Evolutionary conservation across 2,888 invertebrate species (phyloP), one percentile per base, ranked within the genome.

Genomic region (Lithophane socia): DNA sequence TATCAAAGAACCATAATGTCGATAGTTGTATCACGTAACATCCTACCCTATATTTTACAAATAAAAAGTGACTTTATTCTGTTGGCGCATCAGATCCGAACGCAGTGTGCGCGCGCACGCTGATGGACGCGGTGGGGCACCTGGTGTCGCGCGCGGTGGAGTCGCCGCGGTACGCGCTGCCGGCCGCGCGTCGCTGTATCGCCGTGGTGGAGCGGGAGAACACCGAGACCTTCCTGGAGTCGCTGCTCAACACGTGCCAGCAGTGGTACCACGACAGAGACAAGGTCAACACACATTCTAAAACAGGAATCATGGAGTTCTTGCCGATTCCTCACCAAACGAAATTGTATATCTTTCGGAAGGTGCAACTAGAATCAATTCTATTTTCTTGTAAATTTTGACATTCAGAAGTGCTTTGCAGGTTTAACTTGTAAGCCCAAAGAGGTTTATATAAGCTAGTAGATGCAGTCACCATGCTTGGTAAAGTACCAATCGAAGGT

Each of bases 201-300:
- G 98, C 98, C 79, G 98, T 99, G 70, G 98, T 99, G 87, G 98
- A 98, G 97, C 98, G 98, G 93, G 99, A 99, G 95, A 97, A 97
- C 90, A 98, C 98, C 86, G 98, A 98, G 95, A 99, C 99, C 63
- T 99, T 99, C 95, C 97, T 99, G 89, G 99, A 99, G 96, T 98
- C 98, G 58, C 97, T 99, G 86, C 97, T 99, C 86, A 99, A 99
- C 94, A 98, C 98, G 61, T 99, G 98, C 94, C 98, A 99, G 93
- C 98, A 99, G 94, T 98, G 98, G 98, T 99, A 98, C 95, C 98
- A 98, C 93, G 98, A 99, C 95, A 82, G 94, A 44, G 94, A 94
- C 85, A 93, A 93, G 94, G 89, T 72, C 49, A 12, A 60, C 12
- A 2, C 18, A 47, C 49, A 16, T 49, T 49, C 16, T 49, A 16